Evolutionary conservation across 2,888 invertebrate genomes (phyloP).

Genomic region (Tupiocoris notatus): DNA sequence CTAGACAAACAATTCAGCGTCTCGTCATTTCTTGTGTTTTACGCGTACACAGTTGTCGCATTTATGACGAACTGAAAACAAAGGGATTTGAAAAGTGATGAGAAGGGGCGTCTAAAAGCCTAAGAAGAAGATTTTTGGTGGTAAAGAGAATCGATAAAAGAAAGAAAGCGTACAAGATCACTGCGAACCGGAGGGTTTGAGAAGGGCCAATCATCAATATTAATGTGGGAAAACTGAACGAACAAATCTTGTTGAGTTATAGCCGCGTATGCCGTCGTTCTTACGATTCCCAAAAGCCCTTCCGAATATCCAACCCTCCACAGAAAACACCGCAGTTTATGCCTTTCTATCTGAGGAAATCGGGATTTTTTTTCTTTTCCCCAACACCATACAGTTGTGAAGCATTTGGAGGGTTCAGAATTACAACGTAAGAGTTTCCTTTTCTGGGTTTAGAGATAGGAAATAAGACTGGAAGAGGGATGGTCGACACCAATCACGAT

Average conservation of each 20-base stretch:
- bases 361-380: not conserved
- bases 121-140: too few species aligned
- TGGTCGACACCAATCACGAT: not conserved
- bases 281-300: too few species aligned
- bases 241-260: slow-evolving; percentile 42
- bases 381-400: too few species aligned
- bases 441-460: not conserved
- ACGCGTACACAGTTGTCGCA: too few species aligned
- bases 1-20: too few species aligned
- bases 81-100: too few species aligned
- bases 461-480: not conserved
- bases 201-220: slow-evolving; percentile 19
- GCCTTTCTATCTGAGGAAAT: not conserved
- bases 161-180: too few species aligned
- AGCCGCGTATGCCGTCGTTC: not conserved
- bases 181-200: not conserved
- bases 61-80: too few species aligned
- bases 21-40: too few species aligned
- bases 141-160: too few species aligned
- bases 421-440: not conserved
- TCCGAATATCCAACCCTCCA: not conserved
- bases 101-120: too few species aligned
- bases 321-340: not conserved
- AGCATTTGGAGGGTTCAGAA: not conserved
- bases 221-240: slow-evolving; percentile 22